These are phyloP conservation scores for Acipenser oxyrinchus DNA, from an alignment of 2,797 vertebrate species.

Conservation along the genomic window DNA sequence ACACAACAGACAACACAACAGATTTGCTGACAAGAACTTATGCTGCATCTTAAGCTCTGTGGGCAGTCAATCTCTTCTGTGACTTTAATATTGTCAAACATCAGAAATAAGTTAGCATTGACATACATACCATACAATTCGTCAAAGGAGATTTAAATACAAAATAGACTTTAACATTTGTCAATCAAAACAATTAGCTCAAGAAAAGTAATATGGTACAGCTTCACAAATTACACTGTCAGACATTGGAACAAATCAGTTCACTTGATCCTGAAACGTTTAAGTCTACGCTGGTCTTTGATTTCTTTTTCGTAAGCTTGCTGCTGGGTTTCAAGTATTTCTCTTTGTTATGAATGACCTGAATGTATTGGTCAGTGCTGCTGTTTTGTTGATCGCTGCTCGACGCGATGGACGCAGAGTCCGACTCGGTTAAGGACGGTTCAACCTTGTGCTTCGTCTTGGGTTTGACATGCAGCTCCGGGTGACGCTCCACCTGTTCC, in stretches of 20 bases:
- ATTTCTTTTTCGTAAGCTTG: conserved; percentile 60
- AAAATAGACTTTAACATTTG: too few relatives aligned
- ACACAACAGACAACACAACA: too few relatives aligned
- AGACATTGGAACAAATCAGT: conserved; percentile 84
- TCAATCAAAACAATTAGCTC: too few relatives aligned
- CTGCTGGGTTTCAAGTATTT: conserved; percentile 54
- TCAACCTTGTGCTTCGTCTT: conserved; percentile 60
- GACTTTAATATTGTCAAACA: too few relatives aligned
- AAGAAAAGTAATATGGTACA: too few relatives aligned
- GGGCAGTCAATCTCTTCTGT: too few relatives aligned
- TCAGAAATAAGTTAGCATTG: too few relatives aligned
- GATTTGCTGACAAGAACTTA: not conserved
- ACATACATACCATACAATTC: too few relatives aligned
- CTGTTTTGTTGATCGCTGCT: conserved; percentile 88
- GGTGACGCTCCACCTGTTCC: conserved; percentile 38
- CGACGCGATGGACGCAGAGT: conserved; percentile 75
- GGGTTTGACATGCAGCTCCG: conserved; percentile 51
- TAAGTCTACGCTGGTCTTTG: conserved; percentile 46
- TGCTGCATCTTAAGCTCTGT: not conserved
- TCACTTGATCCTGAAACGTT: conserved; percentile 53
- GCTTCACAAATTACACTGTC: conserved; percentile 20
- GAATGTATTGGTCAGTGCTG: conserved; percentile 80
- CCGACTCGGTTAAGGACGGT: conserved; percentile 72
- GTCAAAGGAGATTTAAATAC: too few relatives aligned
- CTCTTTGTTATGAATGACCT: conserved; percentile 75